Evolutionary conservation across 1,140 invertebrate genomes (phyloP), one percentile per base, ranked within the genome.

Genomic region (Chelonus insularis): DNA sequence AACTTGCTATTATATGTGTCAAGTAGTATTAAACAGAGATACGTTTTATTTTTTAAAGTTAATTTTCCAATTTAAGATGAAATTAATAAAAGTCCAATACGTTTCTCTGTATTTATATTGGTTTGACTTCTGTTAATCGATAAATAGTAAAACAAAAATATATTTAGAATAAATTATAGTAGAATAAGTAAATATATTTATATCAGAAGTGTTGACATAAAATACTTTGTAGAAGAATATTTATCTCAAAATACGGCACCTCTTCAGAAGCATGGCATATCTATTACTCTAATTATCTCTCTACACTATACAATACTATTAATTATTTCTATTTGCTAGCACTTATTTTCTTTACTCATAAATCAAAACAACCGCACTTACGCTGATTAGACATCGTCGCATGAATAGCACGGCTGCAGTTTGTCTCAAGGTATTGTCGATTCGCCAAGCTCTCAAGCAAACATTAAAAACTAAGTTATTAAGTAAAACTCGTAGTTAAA

Each of bases 101-200:
- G 48, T 68, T 51, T 60, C 54, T 67, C 54, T 62, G 57, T 67
- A 14, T 62, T n/a, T n/a, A 67, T 60, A 66, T 67, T 73, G 70
- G 68, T 73, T 73, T 72, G 68, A 73, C 68, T 73, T 73, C 68
- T 67, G 37, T 58, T 64, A 41, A 60, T 39, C 37, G n/a, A n/a
- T 39, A 39, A 39, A n/a, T 12, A 12, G 37, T 11, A 12, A 39
- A 39, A 39, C 37, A 4, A 39, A 12, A 12, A 12, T 34, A 8
- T 11, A 39, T 39, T 39, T 39, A 50, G n/a, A n/a, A n/a, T n/a
- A n/a, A n/a, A n/a, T n/a, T n/a, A n/a, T n/a, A n/a, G n/a, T n/a
- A n/a, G n/a, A n/a, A n/a, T n/a, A n/a, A n/a, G n/a, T n/a, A n/a
- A n/a, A n/a, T n/a, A n/a, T n/a, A n/a, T n/a, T n/a, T n/a, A n/a